phyloP scores from a whole-genome alignment of 2,113 vertebrate species.

The Antigone vipio region DNA sequence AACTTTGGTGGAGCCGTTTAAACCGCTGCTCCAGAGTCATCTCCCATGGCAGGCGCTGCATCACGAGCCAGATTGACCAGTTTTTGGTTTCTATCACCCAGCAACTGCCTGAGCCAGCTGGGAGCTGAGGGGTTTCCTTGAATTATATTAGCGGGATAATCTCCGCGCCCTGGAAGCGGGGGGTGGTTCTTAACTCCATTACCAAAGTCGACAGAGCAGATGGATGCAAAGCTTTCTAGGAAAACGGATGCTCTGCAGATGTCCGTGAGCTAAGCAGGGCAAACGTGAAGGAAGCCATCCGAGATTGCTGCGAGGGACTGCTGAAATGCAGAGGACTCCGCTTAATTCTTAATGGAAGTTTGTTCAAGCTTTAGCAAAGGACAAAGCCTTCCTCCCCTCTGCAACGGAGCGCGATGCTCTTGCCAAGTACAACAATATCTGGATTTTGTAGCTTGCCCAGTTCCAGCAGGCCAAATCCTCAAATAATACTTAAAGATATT shows the following conservation, averaged over 20 bases:
- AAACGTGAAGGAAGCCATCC: neutral
- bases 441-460: neutral
- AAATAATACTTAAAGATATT: conserved; percentile 10
- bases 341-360: conserved; percentile 6
- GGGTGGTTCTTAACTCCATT: conserved; percentile 42
- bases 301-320: neutral
- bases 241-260: conserved; percentile 16
- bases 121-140: conserved; percentile 45
- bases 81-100: conserved; percentile 3
- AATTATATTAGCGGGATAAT: conserved; percentile 48
- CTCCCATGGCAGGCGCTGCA: neutral
- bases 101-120: conserved; percentile 37
- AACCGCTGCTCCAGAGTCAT: neutral
- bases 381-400: neutral
- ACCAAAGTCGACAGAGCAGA: conserved; percentile 29
- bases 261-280: neutral
- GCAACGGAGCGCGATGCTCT: neutral
- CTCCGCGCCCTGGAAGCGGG: neutral
- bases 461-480: conserved; percentile 33
- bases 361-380: conserved; percentile 32
- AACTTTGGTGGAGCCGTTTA: neutral
- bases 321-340: neutral
- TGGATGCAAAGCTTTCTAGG: conserved; percentile 46
- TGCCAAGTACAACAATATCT: conserved; percentile 45
- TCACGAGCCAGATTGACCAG: neutral